Percentiles rank a stretch among this genome's conserved stretches.
Conservation (phyloP, 2,888 invertebrate genomes). For the Rhingia rostrata region DNA sequence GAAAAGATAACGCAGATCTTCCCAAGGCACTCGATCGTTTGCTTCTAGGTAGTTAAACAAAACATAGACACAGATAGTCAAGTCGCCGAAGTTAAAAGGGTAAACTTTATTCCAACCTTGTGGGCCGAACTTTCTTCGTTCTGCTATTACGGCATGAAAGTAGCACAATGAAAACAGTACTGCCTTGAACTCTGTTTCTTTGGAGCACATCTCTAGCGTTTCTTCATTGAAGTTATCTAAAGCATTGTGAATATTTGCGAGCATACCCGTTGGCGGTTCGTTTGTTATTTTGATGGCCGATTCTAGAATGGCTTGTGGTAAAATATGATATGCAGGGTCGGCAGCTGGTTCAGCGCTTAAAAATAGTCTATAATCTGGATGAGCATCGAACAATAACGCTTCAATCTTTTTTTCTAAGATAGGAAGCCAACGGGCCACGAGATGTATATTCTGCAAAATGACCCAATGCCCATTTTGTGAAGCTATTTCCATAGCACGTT, state of each 20-base stretch:
- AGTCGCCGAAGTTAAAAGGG: constrained; percentile 92
- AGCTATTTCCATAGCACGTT: constrained; percentile 91
- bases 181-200: constrained; percentile 96
- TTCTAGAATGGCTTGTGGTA: constrained; percentile 94
- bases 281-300: constrained; percentile 97
- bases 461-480: constrained; percentile 94
- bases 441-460: constrained; percentile 95
- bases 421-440: constrained; percentile 94
- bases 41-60: constrained; percentile 95
- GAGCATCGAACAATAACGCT: constrained; percentile 88
- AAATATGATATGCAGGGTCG: constrained; percentile 86
- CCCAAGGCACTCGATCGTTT: constrained; percentile 95
- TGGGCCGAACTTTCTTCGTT: constrained; percentile 91
- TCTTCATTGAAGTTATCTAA: constrained; percentile 96
- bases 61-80: constrained; percentile 96
- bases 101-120: constrained; percentile 85
- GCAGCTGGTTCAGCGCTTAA: constrained; percentile 94
- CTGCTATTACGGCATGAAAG: constrained; percentile 97
- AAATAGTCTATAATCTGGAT: constrained; percentile 88
- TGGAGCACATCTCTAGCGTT: constrained; percentile 95
- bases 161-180: constrained; percentile 95
- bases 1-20: constrained; percentile 95
- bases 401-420: constrained; percentile 96
- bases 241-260: constrained; percentile 96
- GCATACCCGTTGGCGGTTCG: constrained; percentile 97